Conservation (phyloP, 1,140 invertebrate genomes). For the Archivesica marissinica region DNA sequence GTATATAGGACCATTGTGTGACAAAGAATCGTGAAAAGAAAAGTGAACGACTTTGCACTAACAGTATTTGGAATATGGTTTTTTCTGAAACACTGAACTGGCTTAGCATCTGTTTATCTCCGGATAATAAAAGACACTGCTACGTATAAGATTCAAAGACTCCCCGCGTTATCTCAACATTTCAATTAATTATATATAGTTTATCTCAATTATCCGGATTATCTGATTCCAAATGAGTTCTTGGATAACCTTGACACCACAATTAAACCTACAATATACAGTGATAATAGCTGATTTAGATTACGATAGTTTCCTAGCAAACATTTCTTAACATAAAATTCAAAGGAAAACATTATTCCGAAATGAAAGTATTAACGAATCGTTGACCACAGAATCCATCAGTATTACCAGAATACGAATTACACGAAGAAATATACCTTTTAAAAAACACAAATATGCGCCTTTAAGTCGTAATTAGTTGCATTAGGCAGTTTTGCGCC, state of each 20-base stretch:
- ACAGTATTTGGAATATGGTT: no score
- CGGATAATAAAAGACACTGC: background rate
- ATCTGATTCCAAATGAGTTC: background rate
- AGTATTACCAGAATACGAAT: no score
- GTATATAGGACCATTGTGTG: no score
- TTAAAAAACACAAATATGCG: no score
- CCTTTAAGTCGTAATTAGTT: no score
- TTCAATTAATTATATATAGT: background rate
- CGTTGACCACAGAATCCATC: background rate
- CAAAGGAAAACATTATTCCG: conserved; percentile 22
- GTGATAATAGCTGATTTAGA: background rate
- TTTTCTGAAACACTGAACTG: no score
- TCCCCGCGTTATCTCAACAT: background rate
- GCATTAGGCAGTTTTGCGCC: background rate
- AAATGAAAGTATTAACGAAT: conserved; percentile 3
- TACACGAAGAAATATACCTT: no score
- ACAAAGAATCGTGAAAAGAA: no score
- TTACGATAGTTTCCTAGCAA: background rate
- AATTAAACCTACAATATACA: conserved; percentile 2
- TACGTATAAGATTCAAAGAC: background rate
- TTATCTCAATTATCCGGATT: background rate
- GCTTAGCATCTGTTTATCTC: no score
- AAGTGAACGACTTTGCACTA: no score
- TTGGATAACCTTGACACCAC: conserved; percentile 19
- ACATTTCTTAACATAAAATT: background rate